Percentiles rank a stretch among this genome's conserved stretches.
Conservation (phyloP, 2,797 vertebrate species). For the Cuniculus paca region DNA sequence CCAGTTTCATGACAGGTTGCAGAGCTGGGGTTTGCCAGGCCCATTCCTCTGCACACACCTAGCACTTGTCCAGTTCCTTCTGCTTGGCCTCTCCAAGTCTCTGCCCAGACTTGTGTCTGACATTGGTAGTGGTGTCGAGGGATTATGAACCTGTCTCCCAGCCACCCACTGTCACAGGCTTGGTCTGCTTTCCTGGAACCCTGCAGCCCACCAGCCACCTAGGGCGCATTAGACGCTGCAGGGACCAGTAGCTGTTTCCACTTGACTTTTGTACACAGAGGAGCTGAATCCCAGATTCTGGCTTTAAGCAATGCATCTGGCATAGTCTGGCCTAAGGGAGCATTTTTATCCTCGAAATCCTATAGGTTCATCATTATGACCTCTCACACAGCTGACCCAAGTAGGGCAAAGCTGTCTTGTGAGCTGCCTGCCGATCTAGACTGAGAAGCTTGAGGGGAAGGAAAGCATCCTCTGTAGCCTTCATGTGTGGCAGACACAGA, state of each 20-base stretch:
- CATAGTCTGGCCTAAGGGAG: neutral
- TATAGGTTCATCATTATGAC: neutral
- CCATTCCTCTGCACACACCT: neutral
- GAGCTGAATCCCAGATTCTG: neutral
- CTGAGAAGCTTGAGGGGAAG: neutral
- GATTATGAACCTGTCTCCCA: neutral
- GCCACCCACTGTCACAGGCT: neutral
- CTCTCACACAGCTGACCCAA: neutral
- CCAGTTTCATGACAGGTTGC: neutral
- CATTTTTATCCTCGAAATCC: neutral
- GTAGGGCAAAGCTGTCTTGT: neutral
- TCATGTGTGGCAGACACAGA: accelerated
- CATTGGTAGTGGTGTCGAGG: neutral
- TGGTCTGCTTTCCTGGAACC: neutral
- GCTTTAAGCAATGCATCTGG: neutral
- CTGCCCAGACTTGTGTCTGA: neutral
- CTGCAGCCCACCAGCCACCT: accelerated
- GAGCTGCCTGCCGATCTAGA: neutral
- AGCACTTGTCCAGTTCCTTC: neutral
- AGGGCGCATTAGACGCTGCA: neutral
- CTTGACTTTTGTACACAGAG: neutral
- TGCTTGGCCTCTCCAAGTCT: neutral
- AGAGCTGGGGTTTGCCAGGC: neutral
- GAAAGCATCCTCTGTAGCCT: neutral
- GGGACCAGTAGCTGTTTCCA: neutral